Evolutionary conservation across 2,113 vertebrate species (phyloP), one percentile per base, ranked within the genome.

Genomic region (Odocoileus virginianus): DNA sequence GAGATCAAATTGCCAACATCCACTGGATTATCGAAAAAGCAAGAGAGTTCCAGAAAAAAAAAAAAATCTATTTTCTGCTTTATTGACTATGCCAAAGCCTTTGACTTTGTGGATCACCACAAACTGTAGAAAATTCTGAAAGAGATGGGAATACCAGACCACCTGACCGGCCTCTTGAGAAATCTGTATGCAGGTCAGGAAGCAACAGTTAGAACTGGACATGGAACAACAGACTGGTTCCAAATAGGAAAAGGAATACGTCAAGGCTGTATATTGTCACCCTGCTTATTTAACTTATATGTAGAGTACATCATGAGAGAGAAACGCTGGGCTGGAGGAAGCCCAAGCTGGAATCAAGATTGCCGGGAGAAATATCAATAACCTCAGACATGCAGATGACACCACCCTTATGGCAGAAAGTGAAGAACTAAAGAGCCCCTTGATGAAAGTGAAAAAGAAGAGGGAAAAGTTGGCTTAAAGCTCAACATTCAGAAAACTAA

Each of bases 221-320:
- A 64, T 9, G 61, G 7, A 64, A 9, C 33, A 64, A n/a, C 16
- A 64, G 61, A 64, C 30, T n/a, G 33, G 15, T n/a, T n/a, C 16
- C 16, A n/a, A 67, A n/a, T 9, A 67, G 61, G 16, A 67, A 67
- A 67, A 67, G 16, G 0, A 67, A 4, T 19, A 17, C 0, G 0
- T n/a, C 33, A n/a, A 17, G 61, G 33, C 61, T 67, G 15, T 67
- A 9, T 67, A n/a, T 19, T 17, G 33, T 67, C 33, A 67, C 16
- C 33, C 33, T 67, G 61, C 7, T 64, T 67, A n/a, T 67, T 64
- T 67, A n/a, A n/a, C 15, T 67, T 67, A 8, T 64, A 19, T n/a
- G 15, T 3, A n/a, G 33, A 64, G 61, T 64, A 64, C 61, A 64
- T 64, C 33, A 64, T 17, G 30, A 64, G 3, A 64, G 40, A 40